A percentile compares a stretch with the other conserved stretches of the same genome.
Evolutionary conservation across 1,140 invertebrate genomes (phyloP).

Genomic region (Sitobion miscanthi): DNA sequence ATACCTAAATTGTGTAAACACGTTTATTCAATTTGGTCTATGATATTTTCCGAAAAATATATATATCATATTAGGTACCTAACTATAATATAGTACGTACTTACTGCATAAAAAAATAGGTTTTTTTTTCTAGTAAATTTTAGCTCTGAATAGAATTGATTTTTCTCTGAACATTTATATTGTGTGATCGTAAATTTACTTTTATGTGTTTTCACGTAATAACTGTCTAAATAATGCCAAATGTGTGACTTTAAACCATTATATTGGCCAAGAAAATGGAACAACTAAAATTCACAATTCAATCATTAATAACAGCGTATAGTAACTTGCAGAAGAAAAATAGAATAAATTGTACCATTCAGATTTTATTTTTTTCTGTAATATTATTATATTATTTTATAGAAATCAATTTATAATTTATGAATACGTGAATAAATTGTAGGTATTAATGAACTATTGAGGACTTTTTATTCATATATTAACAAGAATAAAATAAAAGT

Average conservation of each 20-base stretch:
- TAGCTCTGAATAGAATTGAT: background rate
- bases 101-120: background rate
- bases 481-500: background rate
- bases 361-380: background rate
- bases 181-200: background rate
- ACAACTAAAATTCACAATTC: background rate
- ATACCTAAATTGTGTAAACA: background rate
- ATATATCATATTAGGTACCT: background rate
- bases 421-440: background rate
- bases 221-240: slow-evolving; percentile 20
- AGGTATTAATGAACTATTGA: background rate
- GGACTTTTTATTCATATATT: background rate
- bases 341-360: background rate
- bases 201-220: slow-evolving; percentile 29
- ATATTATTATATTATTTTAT: slow-evolving; percentile 1
- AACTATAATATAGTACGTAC: background rate
- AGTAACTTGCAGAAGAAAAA: background rate
- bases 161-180: slow-evolving; percentile 17
- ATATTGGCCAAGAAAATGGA: background rate
- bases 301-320: background rate
- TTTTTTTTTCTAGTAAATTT: background rate
- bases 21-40: background rate
- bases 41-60: background rate
- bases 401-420: background rate
- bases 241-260: slow-evolving; percentile 24